A percentile compares a stretch with the other conserved stretches of the same genome.
phyloP scores from a whole-genome alignment of 1,140 invertebrate species.

The Danaus melanippus region DNA sequence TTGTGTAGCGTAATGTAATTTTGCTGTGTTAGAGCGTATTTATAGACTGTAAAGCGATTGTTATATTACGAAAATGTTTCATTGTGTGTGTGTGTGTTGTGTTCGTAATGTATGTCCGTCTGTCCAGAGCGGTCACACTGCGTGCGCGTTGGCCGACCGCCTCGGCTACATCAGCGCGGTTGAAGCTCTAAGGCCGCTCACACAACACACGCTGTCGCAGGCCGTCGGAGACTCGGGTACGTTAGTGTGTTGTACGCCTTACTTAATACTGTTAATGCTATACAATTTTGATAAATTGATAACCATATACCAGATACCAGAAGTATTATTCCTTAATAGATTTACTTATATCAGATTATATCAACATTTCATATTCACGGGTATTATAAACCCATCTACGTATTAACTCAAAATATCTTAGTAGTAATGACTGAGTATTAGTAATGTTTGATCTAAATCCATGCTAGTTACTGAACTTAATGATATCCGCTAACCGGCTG shows the following conservation, averaged over 20 bases:
- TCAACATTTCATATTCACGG: too few relatives aligned
- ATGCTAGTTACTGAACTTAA: constrained; percentile 34
- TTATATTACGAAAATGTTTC: too few relatives aligned
- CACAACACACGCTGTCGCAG: constrained; percentile 88
- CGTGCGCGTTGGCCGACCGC: constrained; percentile 95
- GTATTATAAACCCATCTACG: too few relatives aligned
- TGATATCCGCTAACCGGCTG: constrained; percentile 39
- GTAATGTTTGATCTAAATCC: constrained; percentile 36
- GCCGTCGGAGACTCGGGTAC: constrained; percentile 75
- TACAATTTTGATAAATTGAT: too few relatives aligned
- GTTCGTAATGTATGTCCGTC: not conserved
- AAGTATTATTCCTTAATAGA: too few relatives aligned
- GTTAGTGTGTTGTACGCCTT: constrained; percentile 14
- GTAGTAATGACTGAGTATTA: constrained; percentile 12
- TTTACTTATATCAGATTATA: too few relatives aligned
- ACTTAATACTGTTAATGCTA: too few relatives aligned
- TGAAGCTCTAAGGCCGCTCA: constrained; percentile 97
- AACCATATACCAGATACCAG: too few relatives aligned
- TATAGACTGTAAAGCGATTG: too few relatives aligned
- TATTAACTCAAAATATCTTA: constrained; percentile 1
- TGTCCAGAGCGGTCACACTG: constrained; percentile 94
- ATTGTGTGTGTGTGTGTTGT: too few relatives aligned
- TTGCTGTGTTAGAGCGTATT: too few relatives aligned
- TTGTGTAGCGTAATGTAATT: too few relatives aligned
- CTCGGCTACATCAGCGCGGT: constrained; percentile 98